A percentile compares a stretch with the other conserved stretches of the same genome.
phyloP scores from a whole-genome alignment of 1,140 invertebrate species.

The Drosophila nasuta region DNA sequence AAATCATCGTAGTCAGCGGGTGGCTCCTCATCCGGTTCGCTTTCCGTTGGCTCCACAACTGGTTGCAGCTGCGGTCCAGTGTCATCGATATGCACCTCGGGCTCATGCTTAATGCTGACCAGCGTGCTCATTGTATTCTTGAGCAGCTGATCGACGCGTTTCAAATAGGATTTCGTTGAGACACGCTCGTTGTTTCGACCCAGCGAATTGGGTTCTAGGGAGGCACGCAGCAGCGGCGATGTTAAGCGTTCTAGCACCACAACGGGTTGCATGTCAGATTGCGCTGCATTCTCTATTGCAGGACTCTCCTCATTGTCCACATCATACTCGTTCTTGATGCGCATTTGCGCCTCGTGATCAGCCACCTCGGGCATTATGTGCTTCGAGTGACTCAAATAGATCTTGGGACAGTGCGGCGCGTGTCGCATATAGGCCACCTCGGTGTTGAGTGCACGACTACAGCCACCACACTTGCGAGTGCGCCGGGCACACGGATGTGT shows the following conservation, averaged over 20 bases:
- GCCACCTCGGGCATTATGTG: slow-evolving; percentile 69
- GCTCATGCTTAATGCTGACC: slow-evolving; percentile 82
- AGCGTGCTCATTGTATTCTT: slow-evolving; percentile 77
- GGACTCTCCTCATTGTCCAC: slow-evolving; percentile 56
- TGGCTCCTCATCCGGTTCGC: slow-evolving; percentile 32
- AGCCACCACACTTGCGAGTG: slow-evolving; percentile 73
- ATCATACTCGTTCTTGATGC: slow-evolving; percentile 73
- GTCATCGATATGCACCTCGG: slow-evolving; percentile 72
- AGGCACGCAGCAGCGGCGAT: slow-evolving; percentile 55
- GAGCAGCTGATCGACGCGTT: slow-evolving; percentile 74
- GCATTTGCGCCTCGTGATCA: slow-evolving; percentile 58
- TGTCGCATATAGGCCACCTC: slow-evolving; percentile 69
- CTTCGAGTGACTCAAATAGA: slow-evolving; percentile 73
- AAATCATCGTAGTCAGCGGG: slow-evolving; percentile 45
- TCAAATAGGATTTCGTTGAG: slow-evolving; percentile 74
- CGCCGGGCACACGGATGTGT: slow-evolving; percentile 77
- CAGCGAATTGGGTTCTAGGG: slow-evolving; percentile 17
- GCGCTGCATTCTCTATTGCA: slow-evolving; percentile 18
- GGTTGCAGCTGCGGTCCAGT: slow-evolving; percentile 32
- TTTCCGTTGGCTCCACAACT: slow-evolving; percentile 25
- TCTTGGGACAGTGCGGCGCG: slow-evolving; percentile 67
- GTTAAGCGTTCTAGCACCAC: slow-evolving; percentile 70
- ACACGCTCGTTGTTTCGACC: slow-evolving; percentile 59
- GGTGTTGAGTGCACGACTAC: slow-evolving; percentile 55
- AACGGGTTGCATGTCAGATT: slow-evolving; percentile 67